Base-by-base conservation (phyloP, 2,888 invertebrate genomes). In the Folsomia candida region DNA sequence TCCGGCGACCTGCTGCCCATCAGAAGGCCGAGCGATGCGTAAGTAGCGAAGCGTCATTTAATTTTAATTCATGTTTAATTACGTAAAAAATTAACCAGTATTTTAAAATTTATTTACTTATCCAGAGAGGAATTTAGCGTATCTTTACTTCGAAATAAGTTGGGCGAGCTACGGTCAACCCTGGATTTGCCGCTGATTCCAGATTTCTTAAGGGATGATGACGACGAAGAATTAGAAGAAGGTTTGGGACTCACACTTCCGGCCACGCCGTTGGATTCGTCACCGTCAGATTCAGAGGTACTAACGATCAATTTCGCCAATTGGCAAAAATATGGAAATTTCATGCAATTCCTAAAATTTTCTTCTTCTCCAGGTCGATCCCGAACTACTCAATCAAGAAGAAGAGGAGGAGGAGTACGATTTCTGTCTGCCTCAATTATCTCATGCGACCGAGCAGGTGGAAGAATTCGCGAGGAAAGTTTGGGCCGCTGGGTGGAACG, bases 401-500 rank as follows among this genome's bases (percentile, higher is more conserved):
- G 80, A 80, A 47, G 85, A 88, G 87, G 81, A 81, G 80, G 85
- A 88, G 87, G 81, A 81, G 80, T 81, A 72, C 59, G 78, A 76
- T 58, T 79, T 78, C 68, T 77, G 78, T 68, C 67, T 79, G 61
- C 79, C 79, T 54, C 79, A 79, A 72, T 69, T 79, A 62, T 75
- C 71, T 51, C 92, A 91, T 81, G 94, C 94, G 2, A 94, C 94
- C 2, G 93, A 94, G 81, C 94, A 94, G 82, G 96, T 96, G 0
- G 96, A 96, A 83, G 94, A 94, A 82, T 94, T 96, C 82, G 95
- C 96, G 1, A 89, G 94, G 77, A 93, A 93, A 85, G 90, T 90
- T n/a, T 91, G 90, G 91, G 92, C 93, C 83, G 93, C 92, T 22
- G 92, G 93, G 22, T 94, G 94, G 94, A 92, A 92, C 80, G 94